phyloP scores from a whole-genome alignment of 2,113 vertebrate species.

The Platichthys stellatus region DNA sequence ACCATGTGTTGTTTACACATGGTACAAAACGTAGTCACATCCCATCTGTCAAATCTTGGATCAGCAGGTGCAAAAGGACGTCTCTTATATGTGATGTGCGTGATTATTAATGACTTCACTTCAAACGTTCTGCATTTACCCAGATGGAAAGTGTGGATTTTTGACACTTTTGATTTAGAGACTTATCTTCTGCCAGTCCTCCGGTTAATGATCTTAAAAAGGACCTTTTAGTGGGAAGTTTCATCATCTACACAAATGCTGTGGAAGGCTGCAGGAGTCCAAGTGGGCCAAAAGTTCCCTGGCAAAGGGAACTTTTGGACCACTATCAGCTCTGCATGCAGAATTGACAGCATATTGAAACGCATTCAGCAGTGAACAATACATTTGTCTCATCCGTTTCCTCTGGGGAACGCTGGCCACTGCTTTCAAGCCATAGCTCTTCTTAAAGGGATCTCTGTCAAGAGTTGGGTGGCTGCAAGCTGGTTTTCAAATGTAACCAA shows the following conservation, averaged over 20 bases:
- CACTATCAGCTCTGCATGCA: constrained; percentile 5
- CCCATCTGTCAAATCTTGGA: neutral
- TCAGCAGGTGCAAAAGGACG: neutral
- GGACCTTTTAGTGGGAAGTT: neutral
- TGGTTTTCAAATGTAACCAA: constrained; percentile 56
- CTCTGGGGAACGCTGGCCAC: constrained; percentile 33
- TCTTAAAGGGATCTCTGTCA: constrained; percentile 54
- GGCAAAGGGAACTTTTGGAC: constrained; percentile 2
- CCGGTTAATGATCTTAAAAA: too few relatives aligned
- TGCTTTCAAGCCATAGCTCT: constrained; percentile 25
- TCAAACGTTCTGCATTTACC: constrained; percentile 7
- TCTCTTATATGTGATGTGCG: neutral
- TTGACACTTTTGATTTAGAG: neutral
- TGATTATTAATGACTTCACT: neutral
- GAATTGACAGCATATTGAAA: constrained; percentile 33
- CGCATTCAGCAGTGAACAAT: constrained; percentile 59
- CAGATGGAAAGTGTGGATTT: neutral
- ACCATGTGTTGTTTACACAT: too few relatives aligned
- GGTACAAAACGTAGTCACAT: neutral
- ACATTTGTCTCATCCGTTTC: constrained; percentile 57
- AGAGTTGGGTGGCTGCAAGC: constrained; percentile 36
- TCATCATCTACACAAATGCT: neutral
- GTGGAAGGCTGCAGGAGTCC: constrained; percentile 14
- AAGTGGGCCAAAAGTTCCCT: constrained; percentile 22
- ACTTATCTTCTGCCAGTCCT: constrained; percentile 10